A percentile compares a stretch with the other conserved stretches of the same genome.
phyloP scores from a whole-genome alignment of 2,797 vertebrate genomes.

The Melanotaenia nigrans region DNA sequence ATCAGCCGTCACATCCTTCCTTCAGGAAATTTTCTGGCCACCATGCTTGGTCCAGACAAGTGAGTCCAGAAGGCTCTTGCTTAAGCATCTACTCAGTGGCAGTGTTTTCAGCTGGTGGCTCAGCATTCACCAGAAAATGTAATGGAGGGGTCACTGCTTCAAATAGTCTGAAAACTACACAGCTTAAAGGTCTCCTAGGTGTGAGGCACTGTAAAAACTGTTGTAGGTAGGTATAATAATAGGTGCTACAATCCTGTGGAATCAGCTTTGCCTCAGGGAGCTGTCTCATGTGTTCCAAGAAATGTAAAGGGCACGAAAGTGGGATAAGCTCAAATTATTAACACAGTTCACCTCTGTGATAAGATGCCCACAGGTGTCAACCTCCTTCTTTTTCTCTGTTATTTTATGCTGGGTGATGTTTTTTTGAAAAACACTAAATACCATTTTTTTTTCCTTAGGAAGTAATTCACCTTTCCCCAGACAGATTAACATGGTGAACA shows the following conservation, averaged over 20 bases:
- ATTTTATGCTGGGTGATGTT: slow-evolving; percentile 6
- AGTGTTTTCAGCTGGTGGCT: slow-evolving; percentile 40
- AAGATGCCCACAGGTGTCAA: slow-evolving; percentile 28
- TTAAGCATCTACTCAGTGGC: slow-evolving; percentile 48
- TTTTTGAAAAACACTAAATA: slow-evolving; percentile 18
- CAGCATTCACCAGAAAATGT: slow-evolving; percentile 50
- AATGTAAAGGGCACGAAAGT: slow-evolving; percentile 32
- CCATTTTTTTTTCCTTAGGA: slow-evolving; percentile 13
- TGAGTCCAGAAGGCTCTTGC: slow-evolving; percentile 49
- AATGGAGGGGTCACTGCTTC: slow-evolving; percentile 53
- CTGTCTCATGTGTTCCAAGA: slow-evolving; percentile 49
- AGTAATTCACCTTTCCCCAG: slow-evolving; percentile 16
- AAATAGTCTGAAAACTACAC: slow-evolving; percentile 47
- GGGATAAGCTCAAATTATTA: slow-evolving; percentile 33
- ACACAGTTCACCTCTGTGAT: slow-evolving; percentile 22
- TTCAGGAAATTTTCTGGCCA: slow-evolving; percentile 58
- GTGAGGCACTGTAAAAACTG: slow-evolving; percentile 58
- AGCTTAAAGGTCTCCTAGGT: slow-evolving; percentile 45
- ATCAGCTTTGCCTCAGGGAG: slow-evolving; percentile 53
- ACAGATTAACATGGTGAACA: slow-evolving; percentile 10
- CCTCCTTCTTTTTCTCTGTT: slow-evolving; percentile 14
- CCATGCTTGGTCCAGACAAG: slow-evolving; percentile 63
- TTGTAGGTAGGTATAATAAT: slow-evolving; percentile 68
- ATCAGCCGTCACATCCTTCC: slow-evolving; percentile 72
- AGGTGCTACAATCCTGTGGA: slow-evolving; percentile 60